Evolutionary conservation across 2,888 invertebrate genomes (phyloP).

Genomic region (Drosophila koepferae): DNA sequence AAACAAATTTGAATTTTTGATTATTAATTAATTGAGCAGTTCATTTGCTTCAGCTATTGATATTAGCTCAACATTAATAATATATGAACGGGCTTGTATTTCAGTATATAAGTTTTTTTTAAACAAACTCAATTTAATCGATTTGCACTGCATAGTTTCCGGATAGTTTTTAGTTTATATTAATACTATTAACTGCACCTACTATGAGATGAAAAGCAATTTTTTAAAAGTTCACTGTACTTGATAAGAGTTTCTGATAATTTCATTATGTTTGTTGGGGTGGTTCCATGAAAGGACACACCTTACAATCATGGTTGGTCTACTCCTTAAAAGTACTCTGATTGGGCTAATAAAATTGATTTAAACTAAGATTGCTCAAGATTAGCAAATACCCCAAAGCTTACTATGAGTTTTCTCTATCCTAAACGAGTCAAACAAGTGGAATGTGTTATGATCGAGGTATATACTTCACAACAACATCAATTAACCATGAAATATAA

Average conservation of each 20-base stretch:
- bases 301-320: neutral
- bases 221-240: conserved; percentile 8
- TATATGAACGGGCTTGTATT: neutral
- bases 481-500: neutral
- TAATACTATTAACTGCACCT: neutral
- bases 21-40: too few species aligned
- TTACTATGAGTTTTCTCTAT: neutral
- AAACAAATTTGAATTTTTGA: too few species aligned
- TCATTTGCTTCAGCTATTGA: neutral
- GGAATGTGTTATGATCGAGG: neutral
- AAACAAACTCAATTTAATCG: neutral
- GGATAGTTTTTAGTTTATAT: neutral
- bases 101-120: too few species aligned
- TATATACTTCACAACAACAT: too few species aligned
- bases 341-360: neutral
- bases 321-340: too few species aligned
- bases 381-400: neutral
- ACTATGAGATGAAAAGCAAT: neutral
- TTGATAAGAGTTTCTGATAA: conserved; percentile 4
- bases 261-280: neutral
- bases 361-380: neutral
- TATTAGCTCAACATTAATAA: neutral
- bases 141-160: conserved; percentile 3
- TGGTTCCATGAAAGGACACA: neutral
- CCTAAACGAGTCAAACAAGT: neutral